A percentile compares a stretch with the other conserved stretches of the same genome.
Conservation (phyloP, 2,888 invertebrate genomes). For the Oscheius sp. region DNA sequence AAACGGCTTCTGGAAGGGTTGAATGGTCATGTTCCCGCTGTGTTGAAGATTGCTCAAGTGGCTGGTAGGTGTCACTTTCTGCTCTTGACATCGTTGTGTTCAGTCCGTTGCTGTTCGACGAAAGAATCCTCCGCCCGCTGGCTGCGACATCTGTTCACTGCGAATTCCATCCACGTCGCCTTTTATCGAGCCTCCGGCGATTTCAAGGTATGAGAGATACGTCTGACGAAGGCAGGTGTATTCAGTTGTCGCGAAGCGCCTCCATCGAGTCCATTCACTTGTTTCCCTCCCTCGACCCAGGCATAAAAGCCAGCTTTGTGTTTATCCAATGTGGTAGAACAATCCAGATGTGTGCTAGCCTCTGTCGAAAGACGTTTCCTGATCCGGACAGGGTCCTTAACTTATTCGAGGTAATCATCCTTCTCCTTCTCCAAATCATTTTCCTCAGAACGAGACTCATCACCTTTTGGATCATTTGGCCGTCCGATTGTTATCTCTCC, state of each 20-base stretch:
- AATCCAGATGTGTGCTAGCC: conserved; percentile 39
- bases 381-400: conserved; percentile 39
- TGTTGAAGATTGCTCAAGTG: conserved; percentile 17
- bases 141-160: conserved; percentile 22
- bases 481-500: conserved; percentile 45
- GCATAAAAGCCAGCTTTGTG: conserved; percentile 36
- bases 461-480: conserved; percentile 46
- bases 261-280: conserved; percentile 21
- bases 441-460: conserved; percentile 41
- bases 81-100: background rate
- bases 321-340: conserved; percentile 45
- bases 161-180: conserved; percentile 40
- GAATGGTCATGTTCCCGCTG: conserved; percentile 33
- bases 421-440: background rate
- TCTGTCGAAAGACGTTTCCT: conserved; percentile 44
- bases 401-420: conserved; percentile 38
- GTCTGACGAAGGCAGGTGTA: background rate
- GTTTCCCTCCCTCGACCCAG: conserved; percentile 28
- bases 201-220: background rate
- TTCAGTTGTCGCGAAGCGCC: conserved; percentile 13
- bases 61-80: conserved; percentile 16
- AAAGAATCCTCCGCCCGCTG: background rate
- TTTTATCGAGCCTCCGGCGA: conserved; percentile 37
- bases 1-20: conserved; percentile 75
- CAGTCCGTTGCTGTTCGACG: conserved; percentile 29